Conservation (phyloP, 2,888 invertebrate species). For the Phymatocera aterrima region DNA sequence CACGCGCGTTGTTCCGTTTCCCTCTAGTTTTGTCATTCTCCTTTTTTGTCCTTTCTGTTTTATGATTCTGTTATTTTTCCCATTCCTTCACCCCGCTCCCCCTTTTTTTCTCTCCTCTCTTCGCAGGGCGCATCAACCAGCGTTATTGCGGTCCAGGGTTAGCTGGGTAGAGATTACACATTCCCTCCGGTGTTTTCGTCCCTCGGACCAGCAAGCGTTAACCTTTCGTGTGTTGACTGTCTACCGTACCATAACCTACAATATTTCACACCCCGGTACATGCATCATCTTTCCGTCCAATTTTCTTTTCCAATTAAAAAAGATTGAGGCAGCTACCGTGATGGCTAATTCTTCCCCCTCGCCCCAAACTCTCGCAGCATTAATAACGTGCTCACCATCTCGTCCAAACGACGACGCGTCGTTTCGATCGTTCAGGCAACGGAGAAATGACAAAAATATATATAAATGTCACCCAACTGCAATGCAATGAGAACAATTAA, state of each 20-base stretch:
- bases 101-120: background rate
- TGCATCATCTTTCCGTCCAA: conserved; percentile 43
- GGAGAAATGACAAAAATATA: no score
- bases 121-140: conserved; percentile 1
- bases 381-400: no score
- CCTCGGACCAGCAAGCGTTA: conserved; percentile 26
- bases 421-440: no score
- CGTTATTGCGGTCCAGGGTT: conserved; percentile 39
- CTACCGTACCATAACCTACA: background rate
- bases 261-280: background rate
- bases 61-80: background rate
- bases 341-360: background rate
- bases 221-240: conserved; percentile 13
- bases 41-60: background rate
- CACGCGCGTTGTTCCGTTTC: conserved; percentile 33
- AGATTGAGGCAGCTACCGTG: no score
- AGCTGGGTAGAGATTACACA: conserved; percentile 33
- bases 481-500: background rate
- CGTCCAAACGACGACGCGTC: no score
- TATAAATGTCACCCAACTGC: no score
- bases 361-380: background rate
- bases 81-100: no score
- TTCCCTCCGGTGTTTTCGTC: conserved; percentile 39
- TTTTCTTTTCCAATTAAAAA: conserved; percentile 48
- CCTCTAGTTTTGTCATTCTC: background rate